phyloP scores from a whole-genome alignment of 2,113 vertebrate genomes.

The Neolamprologus hecqui region DNA sequence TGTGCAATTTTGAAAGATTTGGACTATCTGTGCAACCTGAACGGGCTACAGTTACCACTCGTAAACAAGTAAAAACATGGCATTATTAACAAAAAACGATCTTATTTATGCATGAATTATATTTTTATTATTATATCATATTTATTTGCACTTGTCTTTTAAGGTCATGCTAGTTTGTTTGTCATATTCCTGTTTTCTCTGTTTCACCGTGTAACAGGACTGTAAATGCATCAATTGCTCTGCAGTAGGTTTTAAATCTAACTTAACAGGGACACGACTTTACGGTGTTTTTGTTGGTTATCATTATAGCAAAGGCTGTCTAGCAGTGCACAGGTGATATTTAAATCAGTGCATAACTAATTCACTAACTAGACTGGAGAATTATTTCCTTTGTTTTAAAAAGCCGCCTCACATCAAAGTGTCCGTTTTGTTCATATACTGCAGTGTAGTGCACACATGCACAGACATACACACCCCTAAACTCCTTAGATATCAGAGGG shows the following conservation, averaged over 20 bases:
- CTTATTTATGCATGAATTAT: background rate
- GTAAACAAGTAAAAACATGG: background rate
- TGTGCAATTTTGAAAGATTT: background rate
- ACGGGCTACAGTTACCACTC: background rate
- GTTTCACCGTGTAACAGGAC: background rate
- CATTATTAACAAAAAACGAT: accelerated
- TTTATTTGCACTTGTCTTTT: background rate
- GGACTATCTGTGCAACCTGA: background rate
- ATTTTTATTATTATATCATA: background rate
- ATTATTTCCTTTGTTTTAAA: background rate
- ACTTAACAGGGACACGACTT: background rate
- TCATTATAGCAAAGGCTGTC: background rate
- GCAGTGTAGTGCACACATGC: background rate
- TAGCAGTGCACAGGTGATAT: background rate
- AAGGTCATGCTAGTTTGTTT: background rate
- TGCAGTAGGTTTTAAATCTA: background rate
- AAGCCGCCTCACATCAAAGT: background rate
- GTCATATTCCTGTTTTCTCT: background rate
- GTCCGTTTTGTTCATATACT: background rate
- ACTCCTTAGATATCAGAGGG: background rate
- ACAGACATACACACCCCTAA: background rate
- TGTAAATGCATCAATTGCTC: background rate
- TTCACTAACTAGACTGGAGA: background rate
- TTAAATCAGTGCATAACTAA: background rate
- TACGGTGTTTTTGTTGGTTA: background rate